These are phyloP conservation scores for Ramphastos sulfuratus DNA, from an alignment of 2,113 vertebrate species.

Conservation along the genomic window DNA sequence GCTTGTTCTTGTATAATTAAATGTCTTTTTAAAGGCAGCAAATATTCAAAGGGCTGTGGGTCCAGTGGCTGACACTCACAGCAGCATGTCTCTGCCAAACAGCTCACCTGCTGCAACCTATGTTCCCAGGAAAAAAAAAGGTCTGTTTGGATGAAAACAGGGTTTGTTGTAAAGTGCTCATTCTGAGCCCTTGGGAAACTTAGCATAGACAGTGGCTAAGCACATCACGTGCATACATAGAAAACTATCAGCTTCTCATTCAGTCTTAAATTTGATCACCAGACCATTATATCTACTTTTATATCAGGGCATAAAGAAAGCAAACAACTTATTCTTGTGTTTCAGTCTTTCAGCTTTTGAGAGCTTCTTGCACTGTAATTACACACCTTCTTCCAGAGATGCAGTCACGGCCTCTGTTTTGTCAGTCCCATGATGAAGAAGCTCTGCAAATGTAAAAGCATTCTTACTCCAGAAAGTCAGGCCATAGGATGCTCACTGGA, in stretches of 20 bases:
- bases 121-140: background rate
- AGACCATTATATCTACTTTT: background rate
- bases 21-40: background rate
- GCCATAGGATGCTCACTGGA: background rate
- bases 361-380: background rate
- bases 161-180: background rate
- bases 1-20: background rate
- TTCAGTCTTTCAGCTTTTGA: background rate
- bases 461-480: background rate
- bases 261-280: background rate
- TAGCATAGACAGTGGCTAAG: background rate
- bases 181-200: background rate
- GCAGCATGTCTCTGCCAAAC: background rate
- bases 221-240: background rate
- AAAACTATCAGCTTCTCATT: background rate
- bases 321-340: background rate
- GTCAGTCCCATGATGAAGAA: background rate
- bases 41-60: background rate
- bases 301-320: background rate
- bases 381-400: constrained; percentile 53
- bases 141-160: background rate
- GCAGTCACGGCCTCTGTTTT: background rate
- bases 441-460: constrained; percentile 11
- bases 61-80: background rate
- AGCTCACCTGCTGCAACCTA: background rate